Evolutionary conservation across 2,797 vertebrate genomes (phyloP).

Genomic region (Prionace glauca): DNA sequence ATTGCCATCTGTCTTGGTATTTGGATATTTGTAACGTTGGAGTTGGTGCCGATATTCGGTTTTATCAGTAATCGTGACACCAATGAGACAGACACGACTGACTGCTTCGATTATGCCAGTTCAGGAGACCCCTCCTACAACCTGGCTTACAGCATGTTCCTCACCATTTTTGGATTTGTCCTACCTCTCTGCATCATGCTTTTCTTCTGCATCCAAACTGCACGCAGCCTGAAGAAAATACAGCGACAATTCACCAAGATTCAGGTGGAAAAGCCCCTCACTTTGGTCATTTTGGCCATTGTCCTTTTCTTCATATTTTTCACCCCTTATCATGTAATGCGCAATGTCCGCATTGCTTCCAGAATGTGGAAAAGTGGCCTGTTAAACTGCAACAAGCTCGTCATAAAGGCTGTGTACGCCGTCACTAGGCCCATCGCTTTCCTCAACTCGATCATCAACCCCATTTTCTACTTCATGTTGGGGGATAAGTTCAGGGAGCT

Average conservation of each 20-base stretch:
- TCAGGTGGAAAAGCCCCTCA: slow-evolving; percentile 61
- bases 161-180: slow-evolving; percentile 72
- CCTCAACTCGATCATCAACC: slow-evolving; percentile 76
- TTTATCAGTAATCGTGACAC: slow-evolving; percentile 55
- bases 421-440: slow-evolving; percentile 74
- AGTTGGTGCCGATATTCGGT: slow-evolving; percentile 63
- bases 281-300: slow-evolving; percentile 54
- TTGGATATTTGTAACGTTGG: slow-evolving; percentile 68
- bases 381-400: fast-evolving
- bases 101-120: slow-evolving; percentile 70
- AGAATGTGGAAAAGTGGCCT: slow-evolving; percentile 31
- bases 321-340: slow-evolving; percentile 79
- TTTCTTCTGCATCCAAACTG: slow-evolving; percentile 64
- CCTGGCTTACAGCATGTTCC: slow-evolving; percentile 67
- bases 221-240: slow-evolving; percentile 57
- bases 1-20: slow-evolving; percentile 53
- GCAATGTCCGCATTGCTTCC: slow-evolving; percentile 69
- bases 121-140: slow-evolving; percentile 44
- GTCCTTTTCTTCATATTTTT: slow-evolving; percentile 71
- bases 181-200: slow-evolving; percentile 70
- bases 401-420: slow-evolving; percentile 59
- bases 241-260: slow-evolving; percentile 44
- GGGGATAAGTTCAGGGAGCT: slow-evolving; percentile 80
- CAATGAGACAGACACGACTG: fast-evolving
- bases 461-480: slow-evolving; percentile 81